These are phyloP conservation scores for Aspidapion aeneum DNA, from an alignment of 2,888 invertebrate species.

Conservation along the genomic window DNA sequence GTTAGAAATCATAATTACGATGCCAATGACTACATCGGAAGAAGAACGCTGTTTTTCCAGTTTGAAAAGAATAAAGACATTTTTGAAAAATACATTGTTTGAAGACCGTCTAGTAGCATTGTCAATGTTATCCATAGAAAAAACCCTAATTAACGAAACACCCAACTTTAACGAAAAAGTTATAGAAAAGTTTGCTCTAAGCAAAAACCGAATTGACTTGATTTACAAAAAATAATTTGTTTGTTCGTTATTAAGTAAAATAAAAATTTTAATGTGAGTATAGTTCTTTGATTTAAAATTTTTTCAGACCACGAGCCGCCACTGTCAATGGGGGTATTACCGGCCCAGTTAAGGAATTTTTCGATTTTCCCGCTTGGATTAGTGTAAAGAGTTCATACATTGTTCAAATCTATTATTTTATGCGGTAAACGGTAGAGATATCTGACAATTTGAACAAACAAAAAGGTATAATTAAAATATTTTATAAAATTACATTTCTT, in stretches of 20 bases:
- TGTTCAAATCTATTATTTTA: too few relatives aligned
- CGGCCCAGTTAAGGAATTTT: too few relatives aligned
- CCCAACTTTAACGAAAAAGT: conserved; percentile 2
- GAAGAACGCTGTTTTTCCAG: conserved; percentile 27
- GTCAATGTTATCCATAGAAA: conserved; percentile 26
- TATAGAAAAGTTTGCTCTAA: conserved; percentile 1
- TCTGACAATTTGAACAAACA: too few relatives aligned
- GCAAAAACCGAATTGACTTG: background rate
- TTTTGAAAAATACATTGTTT: conserved; percentile 30
- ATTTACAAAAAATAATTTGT: background rate
- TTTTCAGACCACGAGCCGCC: too few relatives aligned
- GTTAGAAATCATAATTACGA: conserved; percentile 33
- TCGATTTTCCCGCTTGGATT: too few relatives aligned
- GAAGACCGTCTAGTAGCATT: conserved; percentile 31
- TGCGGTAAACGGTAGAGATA: too few relatives aligned
- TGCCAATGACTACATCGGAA: conserved; percentile 33
- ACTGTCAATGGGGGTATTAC: too few relatives aligned
- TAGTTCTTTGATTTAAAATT: too few relatives aligned
- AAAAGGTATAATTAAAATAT: too few relatives aligned
- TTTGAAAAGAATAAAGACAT: conserved; percentile 32
- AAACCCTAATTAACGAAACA: conserved; percentile 14
- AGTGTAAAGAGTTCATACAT: too few relatives aligned
- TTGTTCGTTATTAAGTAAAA: background rate
- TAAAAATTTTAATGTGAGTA: too few relatives aligned
- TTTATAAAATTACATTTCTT: too few relatives aligned